Base-by-base conservation (phyloP, 2,797 vertebrate species). In the Paguma larvata region DNA sequence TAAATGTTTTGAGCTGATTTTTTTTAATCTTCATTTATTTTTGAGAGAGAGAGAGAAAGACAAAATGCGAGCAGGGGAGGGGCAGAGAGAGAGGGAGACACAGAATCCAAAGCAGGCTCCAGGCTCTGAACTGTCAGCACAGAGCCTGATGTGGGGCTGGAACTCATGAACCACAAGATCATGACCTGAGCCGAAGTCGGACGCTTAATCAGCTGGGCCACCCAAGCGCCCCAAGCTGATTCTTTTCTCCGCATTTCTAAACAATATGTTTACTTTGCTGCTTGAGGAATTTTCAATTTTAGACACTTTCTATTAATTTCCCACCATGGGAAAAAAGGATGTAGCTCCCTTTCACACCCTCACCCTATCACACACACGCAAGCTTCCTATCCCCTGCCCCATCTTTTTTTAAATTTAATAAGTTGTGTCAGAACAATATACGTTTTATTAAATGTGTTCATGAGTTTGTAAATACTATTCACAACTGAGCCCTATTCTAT, bases 231-330 rank as follows among this genome's bases (percentile, higher is more conserved):
- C 38, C 38, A 38, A n/a, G n/a, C n/a, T n/a, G n/a, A 62, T 70
- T 72, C 53, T 85, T 77, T 80, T 21, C 41, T 96, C 18, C 30
- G 46, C 13, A 41, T 85, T 73, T 95, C 46, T 79, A 91, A 89
- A 68, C 79, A 83, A n/a, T 65, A 38, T 75, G 32, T 68, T 95
- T 79, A 68, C 32, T 34, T 79, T 27, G 5, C 18, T 70, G 87
- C 63, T 96, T 87, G 15, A 77, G 13, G 46, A 46, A 30, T 95
- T 83, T 91, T 62, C n/a, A 51, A 23, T 68, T 79, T 70, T 85
- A 96, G 51, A 44, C 32, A 68, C 70, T 93, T 84, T 65, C 30
- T 80, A 11, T 53, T 73, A 56, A 68, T 12, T 70, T 79, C 56
- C 18, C 6, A 51, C 10, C 5, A 83, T 19, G 63, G 27, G 68